These are phyloP conservation scores for Planiliza haematocheilus DNA, from an alignment of 2,113 vertebrate genomes.

Conservation along the genomic window DNA sequence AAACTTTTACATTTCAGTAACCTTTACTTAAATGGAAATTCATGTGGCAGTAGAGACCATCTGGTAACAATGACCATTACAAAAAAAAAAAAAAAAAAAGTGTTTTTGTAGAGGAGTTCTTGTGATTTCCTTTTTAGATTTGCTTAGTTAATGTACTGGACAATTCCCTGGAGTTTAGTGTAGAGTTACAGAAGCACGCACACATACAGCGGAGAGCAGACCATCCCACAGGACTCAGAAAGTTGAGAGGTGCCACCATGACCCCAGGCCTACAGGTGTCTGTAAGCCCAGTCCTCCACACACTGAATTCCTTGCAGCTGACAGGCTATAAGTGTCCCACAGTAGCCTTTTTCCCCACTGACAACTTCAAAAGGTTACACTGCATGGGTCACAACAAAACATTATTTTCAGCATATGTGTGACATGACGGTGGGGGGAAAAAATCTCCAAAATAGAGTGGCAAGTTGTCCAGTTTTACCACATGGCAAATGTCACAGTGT, in stretches of 20 bases:
- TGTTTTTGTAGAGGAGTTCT: slow-evolving; percentile 1
- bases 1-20: slow-evolving; percentile 34
- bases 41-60: slow-evolving; percentile 20
- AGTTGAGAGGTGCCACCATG: slow-evolving; percentile 51
- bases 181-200: slow-evolving; percentile 17
- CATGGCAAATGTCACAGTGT: slow-evolving; percentile 69
- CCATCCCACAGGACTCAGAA: slow-evolving; percentile 40
- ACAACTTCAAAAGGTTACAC: slow-evolving; percentile 70
- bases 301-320: slow-evolving; percentile 55
- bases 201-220: slow-evolving; percentile 12
- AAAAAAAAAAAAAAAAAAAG: slow-evolving; percentile 6
- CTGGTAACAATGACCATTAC: slow-evolving; percentile 15
- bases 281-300: slow-evolving; percentile 40
- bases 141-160: slow-evolving; percentile 1
- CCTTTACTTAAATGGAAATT: slow-evolving; percentile 28
- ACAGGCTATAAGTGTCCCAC: slow-evolving; percentile 62
- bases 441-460: slow-evolving; percentile 48
- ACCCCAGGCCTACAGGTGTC: slow-evolving; percentile 61
- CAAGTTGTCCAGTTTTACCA: slow-evolving; percentile 70
- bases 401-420: slow-evolving; percentile 66
- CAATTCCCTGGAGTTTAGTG: slow-evolving; percentile 11
- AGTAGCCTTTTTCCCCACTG: slow-evolving; percentile 63
- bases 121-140: slow-evolving; percentile 8
- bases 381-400: slow-evolving; percentile 61
- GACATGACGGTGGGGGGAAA: slow-evolving; percentile 27